phyloP scores from a whole-genome alignment of 2,113 vertebrate genomes.

The Eublepharis macularius region DNA sequence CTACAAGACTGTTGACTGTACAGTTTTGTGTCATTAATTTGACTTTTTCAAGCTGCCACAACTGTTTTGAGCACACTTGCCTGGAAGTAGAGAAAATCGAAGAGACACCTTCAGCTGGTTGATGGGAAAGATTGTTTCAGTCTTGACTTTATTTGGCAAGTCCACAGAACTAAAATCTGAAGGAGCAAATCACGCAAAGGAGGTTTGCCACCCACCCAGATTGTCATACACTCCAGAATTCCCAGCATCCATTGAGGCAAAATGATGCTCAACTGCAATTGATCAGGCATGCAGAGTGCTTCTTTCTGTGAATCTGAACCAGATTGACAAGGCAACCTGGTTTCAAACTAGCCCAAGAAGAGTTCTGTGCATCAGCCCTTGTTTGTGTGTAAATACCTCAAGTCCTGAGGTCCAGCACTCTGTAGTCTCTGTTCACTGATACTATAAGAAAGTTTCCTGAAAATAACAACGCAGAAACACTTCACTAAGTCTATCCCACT shows the following conservation, averaged over 20 bases:
- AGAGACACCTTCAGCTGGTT: background rate
- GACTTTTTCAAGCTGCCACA: background rate
- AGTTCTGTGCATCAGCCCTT: background rate
- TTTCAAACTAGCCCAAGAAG: background rate
- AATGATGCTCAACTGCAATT: background rate
- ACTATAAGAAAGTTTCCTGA: background rate
- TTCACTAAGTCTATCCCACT: background rate
- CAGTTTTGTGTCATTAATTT: background rate
- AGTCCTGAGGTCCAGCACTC: background rate
- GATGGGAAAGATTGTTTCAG: background rate
- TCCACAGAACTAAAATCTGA: background rate
- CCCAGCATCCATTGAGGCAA: background rate
- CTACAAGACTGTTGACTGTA: background rate
- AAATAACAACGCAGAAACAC: constrained; percentile 29
- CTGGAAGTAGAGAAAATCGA: no score
- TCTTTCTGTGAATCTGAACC: background rate
- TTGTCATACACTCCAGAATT: background rate
- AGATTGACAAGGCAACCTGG: background rate
- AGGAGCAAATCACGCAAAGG: no score
- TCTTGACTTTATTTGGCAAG: background rate
- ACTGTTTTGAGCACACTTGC: background rate
- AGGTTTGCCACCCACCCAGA: background rate
- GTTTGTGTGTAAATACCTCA: background rate
- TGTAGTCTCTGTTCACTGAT: background rate
- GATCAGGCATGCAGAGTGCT: background rate